Percentiles rank a stretch among this genome's conserved stretches.
Conservation (phyloP, 2,797 vertebrate genomes). For the Schizothorax lantsangensis region DNA sequence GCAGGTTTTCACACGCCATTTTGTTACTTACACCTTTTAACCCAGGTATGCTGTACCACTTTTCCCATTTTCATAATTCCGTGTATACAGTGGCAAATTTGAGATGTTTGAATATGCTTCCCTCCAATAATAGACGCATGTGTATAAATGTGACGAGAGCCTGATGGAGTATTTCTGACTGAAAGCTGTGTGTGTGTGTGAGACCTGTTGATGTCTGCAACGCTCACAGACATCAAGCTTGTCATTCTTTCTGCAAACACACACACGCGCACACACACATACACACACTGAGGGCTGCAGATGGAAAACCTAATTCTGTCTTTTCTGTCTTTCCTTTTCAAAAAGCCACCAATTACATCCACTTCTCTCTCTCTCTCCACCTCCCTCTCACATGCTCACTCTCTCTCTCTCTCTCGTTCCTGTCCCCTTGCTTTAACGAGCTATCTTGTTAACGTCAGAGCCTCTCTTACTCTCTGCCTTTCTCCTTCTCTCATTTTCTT, state of each 20-base stretch:
- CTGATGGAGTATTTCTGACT: constrained; percentile 23
- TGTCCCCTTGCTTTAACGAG: constrained; percentile 65
- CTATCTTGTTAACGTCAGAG: constrained; percentile 63
- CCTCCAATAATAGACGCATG: not conserved
- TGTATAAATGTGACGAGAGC: constrained; percentile 18
- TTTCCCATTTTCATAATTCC: not conserved
- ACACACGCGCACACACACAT: constrained; percentile 64
- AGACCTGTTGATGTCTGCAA: constrained; percentile 60
- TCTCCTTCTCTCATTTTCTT: constrained; percentile 49
- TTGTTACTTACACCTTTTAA: not conserved
- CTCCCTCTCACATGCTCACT: constrained; percentile 58
- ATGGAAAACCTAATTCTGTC: constrained; percentile 80
- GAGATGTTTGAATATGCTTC: not conserved
- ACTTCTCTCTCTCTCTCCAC: constrained; percentile 69
- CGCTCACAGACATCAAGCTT: constrained; percentile 67
- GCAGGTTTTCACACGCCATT: not conserved
- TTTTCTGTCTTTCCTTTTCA: constrained; percentile 77
- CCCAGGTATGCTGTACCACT: not conserved
- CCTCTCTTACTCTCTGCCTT: constrained; percentile 56
- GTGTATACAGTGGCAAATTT: not conserved
- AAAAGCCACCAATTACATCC: constrained; percentile 82
- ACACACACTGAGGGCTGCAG: constrained; percentile 56
- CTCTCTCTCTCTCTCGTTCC: constrained; percentile 51
- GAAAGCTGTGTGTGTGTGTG: constrained; percentile 40
- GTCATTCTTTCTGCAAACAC: constrained; percentile 71